Evolutionary conservation across 2,888 invertebrate species (phyloP).

Genomic region (Heteromyza rotundicornis): DNA sequence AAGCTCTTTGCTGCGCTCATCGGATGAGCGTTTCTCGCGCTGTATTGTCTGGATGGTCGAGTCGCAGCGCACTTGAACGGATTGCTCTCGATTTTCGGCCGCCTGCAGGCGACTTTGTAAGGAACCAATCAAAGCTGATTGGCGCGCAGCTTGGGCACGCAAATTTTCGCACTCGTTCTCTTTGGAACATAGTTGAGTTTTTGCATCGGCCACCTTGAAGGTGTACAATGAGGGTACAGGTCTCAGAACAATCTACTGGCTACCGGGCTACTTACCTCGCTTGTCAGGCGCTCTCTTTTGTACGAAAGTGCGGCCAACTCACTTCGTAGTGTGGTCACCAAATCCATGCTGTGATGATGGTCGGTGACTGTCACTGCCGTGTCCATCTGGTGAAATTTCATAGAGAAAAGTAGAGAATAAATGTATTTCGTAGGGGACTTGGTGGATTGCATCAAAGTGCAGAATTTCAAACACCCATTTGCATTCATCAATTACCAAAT

Average conservation of each 20-base stretch:
- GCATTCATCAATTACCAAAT: no score
- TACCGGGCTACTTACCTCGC: conserved; percentile 67
- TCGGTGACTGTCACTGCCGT: conserved; percentile 46
- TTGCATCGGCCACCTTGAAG: conserved; percentile 72
- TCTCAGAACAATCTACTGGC: not conserved
- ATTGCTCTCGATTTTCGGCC: conserved; percentile 78
- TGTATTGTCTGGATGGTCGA: conserved; percentile 76
- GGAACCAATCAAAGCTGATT: conserved; percentile 80
- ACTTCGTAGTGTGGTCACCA: conserved; percentile 78
- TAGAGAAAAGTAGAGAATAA: not conserved
- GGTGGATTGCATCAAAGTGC: no score
- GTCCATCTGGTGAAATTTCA: conserved; percentile 25
- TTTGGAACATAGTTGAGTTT: conserved; percentile 72
- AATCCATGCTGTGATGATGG: conserved; percentile 66
- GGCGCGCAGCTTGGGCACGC: conserved; percentile 82
- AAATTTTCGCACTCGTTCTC: conserved; percentile 83
- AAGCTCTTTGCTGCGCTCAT: conserved; percentile 78
- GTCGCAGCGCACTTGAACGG: conserved; percentile 70
- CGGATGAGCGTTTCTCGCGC: conserved; percentile 74
- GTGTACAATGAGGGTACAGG: not conserved
- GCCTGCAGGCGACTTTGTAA: conserved; percentile 80
- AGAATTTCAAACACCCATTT: no score
- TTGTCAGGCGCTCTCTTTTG: conserved; percentile 78
- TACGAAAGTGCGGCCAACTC: conserved; percentile 85
- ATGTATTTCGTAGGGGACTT: not conserved